These are phyloP conservation scores for Stenodema calcarata DNA, from an alignment of 2,888 invertebrate genomes.

Conservation along the genomic window DNA sequence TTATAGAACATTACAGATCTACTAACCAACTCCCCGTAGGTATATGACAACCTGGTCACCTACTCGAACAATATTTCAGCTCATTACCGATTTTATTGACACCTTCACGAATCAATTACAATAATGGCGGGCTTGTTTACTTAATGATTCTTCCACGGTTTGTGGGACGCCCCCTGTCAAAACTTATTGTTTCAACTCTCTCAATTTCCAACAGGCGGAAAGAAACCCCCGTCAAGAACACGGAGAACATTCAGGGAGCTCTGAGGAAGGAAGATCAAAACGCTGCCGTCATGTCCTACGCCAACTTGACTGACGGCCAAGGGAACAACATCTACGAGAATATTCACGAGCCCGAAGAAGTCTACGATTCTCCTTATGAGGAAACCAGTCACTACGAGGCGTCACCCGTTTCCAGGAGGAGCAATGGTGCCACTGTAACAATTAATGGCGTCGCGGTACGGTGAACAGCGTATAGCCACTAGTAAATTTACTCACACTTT, in stretches of 20 bases:
- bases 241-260: constrained; percentile 85
- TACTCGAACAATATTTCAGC: no score
- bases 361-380: constrained; percentile 79
- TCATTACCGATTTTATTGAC: no score
- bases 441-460: constrained; percentile 89
- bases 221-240: constrained; percentile 85
- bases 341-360: constrained; percentile 67
- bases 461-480: constrained; percentile 62
- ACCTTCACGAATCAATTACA: no score
- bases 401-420: constrained; percentile 68
- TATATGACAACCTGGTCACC: no score
- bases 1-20: no score
- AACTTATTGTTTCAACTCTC: not conserved
- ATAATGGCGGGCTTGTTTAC: no score
- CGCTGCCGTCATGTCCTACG: constrained; percentile 88
- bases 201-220: constrained; percentile 69
- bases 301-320: constrained; percentile 75
- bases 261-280: constrained; percentile 85
- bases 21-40: no score
- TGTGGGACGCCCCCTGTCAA: no score
- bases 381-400: constrained; percentile 74
- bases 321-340: constrained; percentile 69
- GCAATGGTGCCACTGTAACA: constrained; percentile 70
- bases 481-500: no score
- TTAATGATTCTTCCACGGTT: no score